phyloP scores from a whole-genome alignment of 2,888 invertebrate genomes.

The Leptodirus hochenwartii region DNA sequence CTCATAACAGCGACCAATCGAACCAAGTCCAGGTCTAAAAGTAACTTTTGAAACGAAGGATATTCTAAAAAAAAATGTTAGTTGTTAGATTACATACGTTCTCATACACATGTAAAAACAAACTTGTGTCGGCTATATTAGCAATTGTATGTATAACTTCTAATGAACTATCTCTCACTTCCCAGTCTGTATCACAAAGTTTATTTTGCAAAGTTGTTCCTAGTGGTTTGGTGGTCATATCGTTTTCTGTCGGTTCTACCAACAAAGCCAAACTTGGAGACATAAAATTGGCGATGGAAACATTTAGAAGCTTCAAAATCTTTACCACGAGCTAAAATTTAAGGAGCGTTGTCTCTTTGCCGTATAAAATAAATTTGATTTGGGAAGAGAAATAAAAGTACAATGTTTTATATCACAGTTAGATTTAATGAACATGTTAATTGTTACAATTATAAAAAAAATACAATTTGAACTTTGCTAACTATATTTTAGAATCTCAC shows the following conservation, averaged over 20 bases:
- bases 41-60: slow-evolving; percentile 55
- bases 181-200: slow-evolving; percentile 58
- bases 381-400: too few species aligned
- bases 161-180: slow-evolving; percentile 57
- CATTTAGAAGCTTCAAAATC: slow-evolving; percentile 46
- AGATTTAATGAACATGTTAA: too few species aligned
- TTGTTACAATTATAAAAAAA: background rate
- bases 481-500: too few species aligned
- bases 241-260: slow-evolving; percentile 44
- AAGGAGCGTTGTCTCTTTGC: slow-evolving; percentile 6
- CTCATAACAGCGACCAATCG: slow-evolving; percentile 45
- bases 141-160: slow-evolving; percentile 55
- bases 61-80: slow-evolving; percentile 37
- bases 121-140: slow-evolving; percentile 51
- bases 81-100: slow-evolving; percentile 2
- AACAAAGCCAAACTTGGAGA: slow-evolving; percentile 59
- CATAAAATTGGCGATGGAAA: slow-evolving; percentile 55
- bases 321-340: slow-evolving; percentile 45
- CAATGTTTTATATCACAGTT: too few species aligned
- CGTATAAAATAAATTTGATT: too few species aligned
- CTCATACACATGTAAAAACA: too few species aligned
- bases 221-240: slow-evolving; percentile 39
- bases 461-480: too few species aligned
- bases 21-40: slow-evolving; percentile 44
- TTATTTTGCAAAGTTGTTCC: slow-evolving; percentile 49